Base-by-base conservation (phyloP, 2,888 invertebrate genomes). In the Deilephila elpenor region DNA sequence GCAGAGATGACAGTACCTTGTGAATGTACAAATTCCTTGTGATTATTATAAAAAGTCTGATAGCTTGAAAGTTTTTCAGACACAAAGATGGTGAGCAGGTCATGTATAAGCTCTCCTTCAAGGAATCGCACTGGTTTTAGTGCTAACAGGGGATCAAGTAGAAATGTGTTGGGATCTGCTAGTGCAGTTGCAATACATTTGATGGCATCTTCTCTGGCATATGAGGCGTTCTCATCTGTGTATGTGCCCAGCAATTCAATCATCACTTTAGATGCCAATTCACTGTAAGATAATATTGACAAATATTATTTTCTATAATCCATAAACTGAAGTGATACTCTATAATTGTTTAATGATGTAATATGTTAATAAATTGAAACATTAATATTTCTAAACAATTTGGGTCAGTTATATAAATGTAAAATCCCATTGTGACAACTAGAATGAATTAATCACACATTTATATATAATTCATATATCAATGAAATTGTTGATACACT, bases 201-300 rank as follows among this genome's bases (percentile, higher is more conserved):
- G 86, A 98, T 98, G 2, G 99, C 99, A 94, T 99, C 99, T 88
- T 99, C 99, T 79, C 99, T 96, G 0, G 99, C 99, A 78, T 98
- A 98, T 2, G 98, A 98, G 0, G 99, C 99, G 93, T 99, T 99
- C 86, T 99, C 99, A 76, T 98, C 97, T 34, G 99, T 99, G 91
- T 99, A 99, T 0, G 99, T 99, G 34, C 98, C 98, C 74, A 99
- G 94, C 0, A 99, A 95, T 90, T 99, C 99, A 77, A 99, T 97
- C 99, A 99, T 99, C 5, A 99, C 98, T 90, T 98, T 98, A 25
- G 98, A 97, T 34, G 99, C 98, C 83, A 98, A 95, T 87, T 99
- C 98, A 91, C 98, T 98, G 88, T 25, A 93, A 88, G 74, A 75
- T 73, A 59, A 74, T n/a, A 37, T 19, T 44, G 44, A 67, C 20